Conservation (phyloP, 2,888 invertebrate genomes). For the Dicycla oo region DNA sequence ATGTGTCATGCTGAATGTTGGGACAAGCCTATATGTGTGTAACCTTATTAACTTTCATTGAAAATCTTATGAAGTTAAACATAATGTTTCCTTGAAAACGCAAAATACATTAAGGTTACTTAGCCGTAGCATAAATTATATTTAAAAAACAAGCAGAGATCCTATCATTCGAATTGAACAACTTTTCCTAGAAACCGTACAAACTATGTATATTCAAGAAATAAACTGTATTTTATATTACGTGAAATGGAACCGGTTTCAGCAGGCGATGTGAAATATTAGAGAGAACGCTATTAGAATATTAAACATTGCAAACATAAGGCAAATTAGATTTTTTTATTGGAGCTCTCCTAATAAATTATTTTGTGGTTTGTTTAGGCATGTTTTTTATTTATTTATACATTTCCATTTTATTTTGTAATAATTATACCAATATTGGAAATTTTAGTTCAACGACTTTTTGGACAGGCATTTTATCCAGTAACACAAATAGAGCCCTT, state of each 20-base stretch:
- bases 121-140: constrained; percentile 1
- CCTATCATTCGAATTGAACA: constrained; percentile 11
- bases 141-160: not conserved
- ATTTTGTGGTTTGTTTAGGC: constrained; percentile 34
- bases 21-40: no score
- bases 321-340: constrained; percentile 39
- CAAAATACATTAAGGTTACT: constrained; percentile 1
- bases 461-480: not conserved
- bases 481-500: not conserved
- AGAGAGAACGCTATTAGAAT: constrained; percentile 37
- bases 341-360: constrained; percentile 13
- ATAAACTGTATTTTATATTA: constrained; percentile 41
- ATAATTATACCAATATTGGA: constrained; percentile 10
- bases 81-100: not conserved
- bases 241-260: constrained; percentile 41
- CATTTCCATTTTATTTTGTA: not conserved
- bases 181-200: constrained; percentile 27
- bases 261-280: constrained; percentile 42
- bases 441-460: not conserved
- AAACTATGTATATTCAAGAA: constrained; percentile 30
- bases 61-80: no score
- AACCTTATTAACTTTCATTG: no score
- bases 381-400: not conserved
- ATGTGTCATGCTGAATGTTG: not conserved
- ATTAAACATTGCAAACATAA: constrained; percentile 45